Conservation (phyloP, 2,113 vertebrate species). For the Hylia prasina region DNA sequence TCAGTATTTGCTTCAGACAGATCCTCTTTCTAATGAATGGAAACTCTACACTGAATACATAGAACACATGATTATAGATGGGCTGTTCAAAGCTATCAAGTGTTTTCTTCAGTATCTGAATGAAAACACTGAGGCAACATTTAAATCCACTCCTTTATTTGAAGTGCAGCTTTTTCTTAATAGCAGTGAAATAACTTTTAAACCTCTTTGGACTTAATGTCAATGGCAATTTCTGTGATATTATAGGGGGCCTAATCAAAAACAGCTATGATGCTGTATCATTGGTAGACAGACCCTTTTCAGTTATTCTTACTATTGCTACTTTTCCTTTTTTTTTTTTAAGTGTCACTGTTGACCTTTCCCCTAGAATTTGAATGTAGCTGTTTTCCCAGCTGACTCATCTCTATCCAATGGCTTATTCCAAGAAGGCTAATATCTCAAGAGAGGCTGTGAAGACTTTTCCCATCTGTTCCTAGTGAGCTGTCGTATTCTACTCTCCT, state of each 20-base stretch:
- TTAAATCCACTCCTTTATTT: slow-evolving; percentile 72
- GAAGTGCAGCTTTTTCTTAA: slow-evolving; percentile 77
- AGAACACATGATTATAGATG: slow-evolving; percentile 77
- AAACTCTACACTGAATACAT: slow-evolving; percentile 71
- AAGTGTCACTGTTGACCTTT: slow-evolving; percentile 23
- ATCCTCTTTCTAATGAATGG: slow-evolving; percentile 75
- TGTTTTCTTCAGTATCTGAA: slow-evolving; percentile 78
- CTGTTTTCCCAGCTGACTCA: not conserved
- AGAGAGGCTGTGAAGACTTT: not conserved
- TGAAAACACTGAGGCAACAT: slow-evolving; percentile 75
- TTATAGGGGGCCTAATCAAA: slow-evolving; percentile 70
- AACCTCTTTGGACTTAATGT: slow-evolving; percentile 71
- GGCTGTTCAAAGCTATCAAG: slow-evolving; percentile 74
- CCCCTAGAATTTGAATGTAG: not conserved
- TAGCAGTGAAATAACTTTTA: slow-evolving; percentile 70
- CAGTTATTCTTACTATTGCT: slow-evolving; percentile 58
- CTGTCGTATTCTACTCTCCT: not conserved
- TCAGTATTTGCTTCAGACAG: slow-evolving; percentile 73
- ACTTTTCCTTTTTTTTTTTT: not conserved
- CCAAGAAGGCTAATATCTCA: not conserved
- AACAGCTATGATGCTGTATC: slow-evolving; percentile 70
- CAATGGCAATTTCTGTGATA: slow-evolving; percentile 74
- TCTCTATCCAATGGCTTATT: not conserved
- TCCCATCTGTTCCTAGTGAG: not conserved
- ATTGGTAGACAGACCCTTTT: slow-evolving; percentile 67